Conservation (phyloP, 2,113 vertebrate species). For the Coturnix japonica region DNA sequence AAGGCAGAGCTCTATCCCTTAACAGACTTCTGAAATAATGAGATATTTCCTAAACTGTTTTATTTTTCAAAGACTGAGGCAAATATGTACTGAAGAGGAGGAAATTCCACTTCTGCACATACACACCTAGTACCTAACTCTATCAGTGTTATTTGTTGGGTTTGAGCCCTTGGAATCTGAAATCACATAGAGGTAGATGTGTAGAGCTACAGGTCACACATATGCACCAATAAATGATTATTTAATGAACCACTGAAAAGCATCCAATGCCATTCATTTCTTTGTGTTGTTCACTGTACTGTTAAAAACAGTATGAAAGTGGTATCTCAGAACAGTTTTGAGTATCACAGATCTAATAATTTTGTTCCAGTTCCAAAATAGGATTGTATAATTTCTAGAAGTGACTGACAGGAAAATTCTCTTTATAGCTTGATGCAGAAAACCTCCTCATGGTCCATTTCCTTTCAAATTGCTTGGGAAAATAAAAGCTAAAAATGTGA, state of each 20-base stretch:
- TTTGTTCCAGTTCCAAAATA: slow-evolving; percentile 53
- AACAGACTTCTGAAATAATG: neutral
- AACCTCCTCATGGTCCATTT: slow-evolving; percentile 69
- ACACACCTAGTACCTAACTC: neutral
- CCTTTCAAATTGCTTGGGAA: slow-evolving; percentile 70
- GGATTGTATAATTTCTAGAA: slow-evolving; percentile 52
- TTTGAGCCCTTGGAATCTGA: neutral
- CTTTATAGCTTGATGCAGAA: slow-evolving; percentile 44
- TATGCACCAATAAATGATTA: neutral
- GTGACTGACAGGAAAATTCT: slow-evolving; percentile 62
- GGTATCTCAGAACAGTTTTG: neutral
- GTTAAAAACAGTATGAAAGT: slow-evolving; percentile 20
- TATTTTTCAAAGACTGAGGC: neutral
- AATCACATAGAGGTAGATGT: neutral
- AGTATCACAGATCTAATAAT: slow-evolving; percentile 50
- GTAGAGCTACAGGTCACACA: neutral
- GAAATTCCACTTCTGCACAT: neutral
- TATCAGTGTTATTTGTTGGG: neutral
- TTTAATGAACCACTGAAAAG: neutral
- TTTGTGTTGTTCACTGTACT: neutral
- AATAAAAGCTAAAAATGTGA: slow-evolving; percentile 74
- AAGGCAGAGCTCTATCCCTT: neutral
- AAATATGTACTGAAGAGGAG: neutral
- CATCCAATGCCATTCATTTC: neutral
- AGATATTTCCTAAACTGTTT: neutral